A percentile compares a stretch with the other conserved stretches of the same genome.
Conservation (phyloP, 2,113 vertebrate genomes). For the Microcebus lehilahytsara region DNA sequence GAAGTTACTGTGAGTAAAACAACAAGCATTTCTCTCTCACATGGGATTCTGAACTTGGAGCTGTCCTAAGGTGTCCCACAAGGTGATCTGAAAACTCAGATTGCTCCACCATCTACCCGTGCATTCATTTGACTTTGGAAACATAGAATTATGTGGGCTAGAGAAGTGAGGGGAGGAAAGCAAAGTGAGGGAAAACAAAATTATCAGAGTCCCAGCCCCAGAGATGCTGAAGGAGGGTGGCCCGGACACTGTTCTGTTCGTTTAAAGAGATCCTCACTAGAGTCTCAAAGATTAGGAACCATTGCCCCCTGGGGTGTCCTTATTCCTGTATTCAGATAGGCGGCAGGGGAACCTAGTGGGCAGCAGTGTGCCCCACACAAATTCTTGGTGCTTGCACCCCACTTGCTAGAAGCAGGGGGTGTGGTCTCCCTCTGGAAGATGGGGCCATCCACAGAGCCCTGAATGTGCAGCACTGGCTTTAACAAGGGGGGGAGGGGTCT, state of each 20-base stretch:
- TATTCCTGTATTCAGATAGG: background rate
- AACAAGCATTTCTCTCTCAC: background rate
- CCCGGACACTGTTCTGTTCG: background rate
- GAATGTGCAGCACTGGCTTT: background rate
- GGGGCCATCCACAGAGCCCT: too few species aligned
- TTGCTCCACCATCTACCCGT: background rate
- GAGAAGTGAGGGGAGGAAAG: background rate
- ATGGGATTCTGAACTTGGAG: background rate
- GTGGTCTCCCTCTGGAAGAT: background rate
- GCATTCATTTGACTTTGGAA: background rate
- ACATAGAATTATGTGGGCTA: background rate
- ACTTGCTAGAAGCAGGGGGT: too few species aligned
- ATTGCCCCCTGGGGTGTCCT: background rate
- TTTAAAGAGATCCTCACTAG: background rate
- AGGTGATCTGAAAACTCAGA: background rate
- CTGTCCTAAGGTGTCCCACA: background rate
- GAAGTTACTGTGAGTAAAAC: background rate
- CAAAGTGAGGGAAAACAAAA: background rate
- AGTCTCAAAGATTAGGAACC: background rate
- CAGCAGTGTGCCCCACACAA: background rate
- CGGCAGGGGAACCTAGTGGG: background rate
- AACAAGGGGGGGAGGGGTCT: too few species aligned
- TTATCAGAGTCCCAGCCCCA: background rate
- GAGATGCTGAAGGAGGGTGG: background rate
- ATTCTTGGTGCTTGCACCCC: background rate